Percentiles rank a stretch among this genome's conserved stretches.
Evolutionary conservation across 2,113 vertebrate genomes (phyloP).

Genomic region (Epinephelus cyanopodus): DNA sequence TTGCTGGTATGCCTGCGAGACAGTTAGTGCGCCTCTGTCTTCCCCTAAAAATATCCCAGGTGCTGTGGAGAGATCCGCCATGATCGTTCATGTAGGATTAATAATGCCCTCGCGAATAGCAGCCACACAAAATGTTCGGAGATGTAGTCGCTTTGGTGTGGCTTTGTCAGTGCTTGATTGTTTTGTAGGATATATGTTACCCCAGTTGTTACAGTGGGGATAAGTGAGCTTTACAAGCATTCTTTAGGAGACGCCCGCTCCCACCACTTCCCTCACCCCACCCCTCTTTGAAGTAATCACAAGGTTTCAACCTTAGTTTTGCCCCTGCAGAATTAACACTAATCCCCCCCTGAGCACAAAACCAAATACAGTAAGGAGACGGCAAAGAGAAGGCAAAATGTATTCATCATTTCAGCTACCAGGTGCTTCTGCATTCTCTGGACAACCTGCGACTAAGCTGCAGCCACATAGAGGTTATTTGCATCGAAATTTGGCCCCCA

Average conservation of each 20-base stretch:
- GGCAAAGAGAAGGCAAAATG: constrained; percentile 54
- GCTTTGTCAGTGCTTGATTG: constrained; percentile 46
- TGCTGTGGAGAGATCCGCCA: constrained; percentile 19
- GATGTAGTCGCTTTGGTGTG: constrained; percentile 8
- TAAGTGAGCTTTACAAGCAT: constrained; percentile 56
- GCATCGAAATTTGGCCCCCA: constrained; percentile 57
- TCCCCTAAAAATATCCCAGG: constrained; percentile 24
- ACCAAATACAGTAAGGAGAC: constrained; percentile 56
- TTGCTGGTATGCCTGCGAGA: constrained; percentile 18
- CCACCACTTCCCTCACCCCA: constrained; percentile 10
- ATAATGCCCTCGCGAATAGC: constrained; percentile 8
- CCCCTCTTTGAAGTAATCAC: constrained; percentile 65
- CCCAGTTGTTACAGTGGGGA: constrained; percentile 43
- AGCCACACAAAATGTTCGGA: constrained; percentile 1
- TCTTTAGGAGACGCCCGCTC: constrained; percentile 1
- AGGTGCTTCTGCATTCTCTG: constrained; percentile 35
- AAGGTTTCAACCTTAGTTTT: constrained; percentile 62
- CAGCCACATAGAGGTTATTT: constrained; percentile 45
- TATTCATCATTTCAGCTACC: constrained; percentile 21
- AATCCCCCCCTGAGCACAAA: constrained; percentile 67
- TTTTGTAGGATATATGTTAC: constrained; percentile 41
- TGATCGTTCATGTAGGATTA: constrained; percentile 26
- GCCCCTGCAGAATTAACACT: constrained; percentile 66
- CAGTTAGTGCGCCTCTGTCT: constrained; percentile 19
- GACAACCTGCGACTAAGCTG: constrained; percentile 23